Conservation (phyloP, 2,888 invertebrate genomes). For the Drosophila peninsularis region DNA sequence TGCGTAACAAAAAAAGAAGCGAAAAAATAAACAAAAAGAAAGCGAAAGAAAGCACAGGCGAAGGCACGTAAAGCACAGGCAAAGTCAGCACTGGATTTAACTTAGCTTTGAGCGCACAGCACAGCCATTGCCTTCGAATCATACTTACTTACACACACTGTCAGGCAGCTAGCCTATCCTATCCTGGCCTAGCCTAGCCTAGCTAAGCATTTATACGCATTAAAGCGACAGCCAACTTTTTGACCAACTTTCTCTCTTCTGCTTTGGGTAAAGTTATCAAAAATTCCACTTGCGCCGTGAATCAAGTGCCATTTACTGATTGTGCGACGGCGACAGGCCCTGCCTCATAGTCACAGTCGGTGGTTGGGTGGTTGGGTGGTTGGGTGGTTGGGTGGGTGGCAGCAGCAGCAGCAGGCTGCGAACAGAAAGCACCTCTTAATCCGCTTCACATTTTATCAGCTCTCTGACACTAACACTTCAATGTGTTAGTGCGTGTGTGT, state of each 20-base stretch:
- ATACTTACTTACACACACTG: constrained; percentile 29
- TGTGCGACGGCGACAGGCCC: constrained; percentile 58
- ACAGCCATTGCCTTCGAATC: constrained; percentile 50
- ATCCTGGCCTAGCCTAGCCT: constrained; percentile 13
- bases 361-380: background rate
- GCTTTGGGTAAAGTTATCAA: constrained; percentile 76
- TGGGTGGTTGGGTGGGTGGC: background rate
- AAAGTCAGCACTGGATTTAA: constrained; percentile 77
- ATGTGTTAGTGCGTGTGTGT: constrained; percentile 16
- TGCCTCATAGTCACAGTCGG: constrained; percentile 3
- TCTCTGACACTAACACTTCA: constrained; percentile 70
- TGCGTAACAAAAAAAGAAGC: constrained; percentile 31
- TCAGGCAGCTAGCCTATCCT: constrained; percentile 9
- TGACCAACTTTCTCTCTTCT: constrained; percentile 71
- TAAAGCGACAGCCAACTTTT: constrained; percentile 74
- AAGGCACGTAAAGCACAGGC: constrained; percentile 64
- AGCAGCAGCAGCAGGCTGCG: constrained; percentile 12
- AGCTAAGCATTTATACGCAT: constrained; percentile 74
- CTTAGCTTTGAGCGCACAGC: constrained; percentile 63
- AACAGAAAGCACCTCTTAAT: constrained; percentile 62
- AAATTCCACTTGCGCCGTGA: constrained; percentile 80
- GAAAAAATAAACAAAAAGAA: constrained; percentile 28
- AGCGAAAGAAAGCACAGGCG: constrained; percentile 20
- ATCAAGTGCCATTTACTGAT: constrained; percentile 81
- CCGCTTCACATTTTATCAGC: constrained; percentile 81